Base-by-base conservation (phyloP, 2,888 invertebrate species). In the Morinoia aosen region DNA sequence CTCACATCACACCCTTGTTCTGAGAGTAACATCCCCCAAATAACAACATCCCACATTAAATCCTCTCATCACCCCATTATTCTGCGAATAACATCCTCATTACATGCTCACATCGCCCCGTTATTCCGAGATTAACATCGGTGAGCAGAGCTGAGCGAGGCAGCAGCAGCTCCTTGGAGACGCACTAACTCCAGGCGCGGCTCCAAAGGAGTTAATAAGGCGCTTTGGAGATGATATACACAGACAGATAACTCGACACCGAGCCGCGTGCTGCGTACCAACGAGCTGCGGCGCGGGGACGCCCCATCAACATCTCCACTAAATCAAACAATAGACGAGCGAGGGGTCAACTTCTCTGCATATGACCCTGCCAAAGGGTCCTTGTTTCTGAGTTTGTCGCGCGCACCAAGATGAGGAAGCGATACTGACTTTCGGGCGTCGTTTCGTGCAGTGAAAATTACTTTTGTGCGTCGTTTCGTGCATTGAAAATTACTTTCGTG, bases 141-240 rank as follows among this genome's bases (percentile, higher is more conserved):
- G 14, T 33, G 14, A 16, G 1, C 76, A 76, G 25, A 19, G 25
- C 76, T 76, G 76, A 25, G 90, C 90, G 40, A 40, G 4, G 90
- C 90, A 40, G 90, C 90, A 10, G 48, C 16, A 90, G 16, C 90
- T 76, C 76, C 76, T 76, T 33, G 76, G 76, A 76, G 76, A 76
- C 76, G 76, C 76, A 76, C 76, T 76, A 76, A 61, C 61, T 61
- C 61, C 16, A n/a, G 12, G 11, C 40, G 39, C 14, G 48, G 48
- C 91, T 40, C 48, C 91, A 48, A 93, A 93, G 93, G 93, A 93
- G 93, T 57, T 93, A 93, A 93, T 93, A 93, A 93, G 93, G 93
- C 93, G 93, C 39, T 93, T 57, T 57, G 11, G 40, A 33, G 93
- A 57, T 93, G 93, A 93, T 93, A 57, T 93, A 93, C 93, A 48